Percentiles rank a stretch among this genome's conserved stretches.
Evolutionary conservation across 2,888 invertebrate genomes (phyloP).

Genomic region (Tenthredo notha): DNA sequence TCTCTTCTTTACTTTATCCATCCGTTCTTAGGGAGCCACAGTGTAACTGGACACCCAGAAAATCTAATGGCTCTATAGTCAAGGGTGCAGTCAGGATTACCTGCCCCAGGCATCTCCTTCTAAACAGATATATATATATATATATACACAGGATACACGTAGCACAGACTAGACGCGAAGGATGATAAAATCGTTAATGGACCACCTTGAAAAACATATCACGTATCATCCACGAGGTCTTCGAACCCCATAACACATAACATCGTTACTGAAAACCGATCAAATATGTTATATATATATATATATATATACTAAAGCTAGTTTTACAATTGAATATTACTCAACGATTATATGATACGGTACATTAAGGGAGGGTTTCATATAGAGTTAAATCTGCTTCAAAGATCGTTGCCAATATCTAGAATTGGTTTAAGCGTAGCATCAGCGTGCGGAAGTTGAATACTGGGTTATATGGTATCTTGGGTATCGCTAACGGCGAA

Average conservation of each 20-base stretch:
- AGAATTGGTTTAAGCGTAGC: not conserved
- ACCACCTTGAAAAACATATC: not conserved
- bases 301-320: no score
- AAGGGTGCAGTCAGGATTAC: conserved; percentile 47
- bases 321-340: not conserved
- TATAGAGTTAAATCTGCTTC: not conserved
- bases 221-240: not conserved
- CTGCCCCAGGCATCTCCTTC: conserved; percentile 21
- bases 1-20: not conserved
- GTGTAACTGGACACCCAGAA: conserved; percentile 41
- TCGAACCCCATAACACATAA: not conserved
- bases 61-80: conserved; percentile 57
- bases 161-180: conserved; percentile 52
- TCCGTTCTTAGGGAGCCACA: not conserved
- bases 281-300: not conserved
- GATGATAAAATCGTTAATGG: conserved; percentile 64
- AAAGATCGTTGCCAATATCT: conserved; percentile 6
- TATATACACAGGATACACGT: conserved; percentile 4
- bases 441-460: conserved; percentile 4
- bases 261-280: not conserved
- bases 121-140: not conserved
- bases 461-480: not conserved
- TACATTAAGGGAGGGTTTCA: not conserved
- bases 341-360: not conserved
- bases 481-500: not conserved